These are phyloP conservation scores for Tetraodon nigroviridis DNA, from an alignment of 2,113 vertebrate species.

Conservation along the genomic window DNA sequence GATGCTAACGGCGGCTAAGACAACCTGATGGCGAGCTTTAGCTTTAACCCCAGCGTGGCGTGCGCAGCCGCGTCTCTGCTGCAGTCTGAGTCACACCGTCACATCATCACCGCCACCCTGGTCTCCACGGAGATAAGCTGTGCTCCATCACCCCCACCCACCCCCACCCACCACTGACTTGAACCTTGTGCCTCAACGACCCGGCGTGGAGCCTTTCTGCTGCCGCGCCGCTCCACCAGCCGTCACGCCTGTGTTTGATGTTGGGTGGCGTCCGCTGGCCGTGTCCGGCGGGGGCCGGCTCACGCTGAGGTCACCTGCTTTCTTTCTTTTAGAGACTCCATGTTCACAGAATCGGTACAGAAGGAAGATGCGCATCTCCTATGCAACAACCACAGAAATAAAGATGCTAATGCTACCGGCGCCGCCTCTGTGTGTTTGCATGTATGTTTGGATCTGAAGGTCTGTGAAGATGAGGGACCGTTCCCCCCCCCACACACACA, in stretches of 20 bases:
- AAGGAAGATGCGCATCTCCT: constrained; percentile 99
- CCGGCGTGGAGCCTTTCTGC: not conserved
- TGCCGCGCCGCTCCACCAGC: constrained; percentile 8
- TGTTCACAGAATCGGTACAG: constrained; percentile 93
- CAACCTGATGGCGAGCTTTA: constrained; percentile 50
- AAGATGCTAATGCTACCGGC: constrained; percentile 91
- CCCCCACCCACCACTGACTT: constrained; percentile 45
- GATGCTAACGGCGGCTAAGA: constrained; percentile 17
- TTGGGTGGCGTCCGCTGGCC: constrained; percentile 2
- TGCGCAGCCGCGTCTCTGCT: constrained; percentile 3
- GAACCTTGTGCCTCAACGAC: constrained; percentile 93
- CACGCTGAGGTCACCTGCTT: constrained; percentile 83
- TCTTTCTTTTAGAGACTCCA: constrained; percentile 89
- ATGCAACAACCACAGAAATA: constrained; percentile 93
- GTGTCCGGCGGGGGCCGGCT: constrained; percentile 59
- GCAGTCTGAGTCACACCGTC: constrained; percentile 47
- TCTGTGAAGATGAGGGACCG: no score
- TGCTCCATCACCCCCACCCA: constrained; percentile 13
- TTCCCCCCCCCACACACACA: no score
- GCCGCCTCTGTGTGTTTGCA: constrained; percentile 22
- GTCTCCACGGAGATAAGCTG: constrained; percentile 19
- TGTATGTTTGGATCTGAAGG: not conserved
- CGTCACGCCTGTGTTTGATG: no score
- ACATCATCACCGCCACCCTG: constrained; percentile 19
- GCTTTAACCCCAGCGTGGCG: not conserved